phyloP scores from a whole-genome alignment of 23 tunicate species.

The Halocynthia roretzi region DNA sequence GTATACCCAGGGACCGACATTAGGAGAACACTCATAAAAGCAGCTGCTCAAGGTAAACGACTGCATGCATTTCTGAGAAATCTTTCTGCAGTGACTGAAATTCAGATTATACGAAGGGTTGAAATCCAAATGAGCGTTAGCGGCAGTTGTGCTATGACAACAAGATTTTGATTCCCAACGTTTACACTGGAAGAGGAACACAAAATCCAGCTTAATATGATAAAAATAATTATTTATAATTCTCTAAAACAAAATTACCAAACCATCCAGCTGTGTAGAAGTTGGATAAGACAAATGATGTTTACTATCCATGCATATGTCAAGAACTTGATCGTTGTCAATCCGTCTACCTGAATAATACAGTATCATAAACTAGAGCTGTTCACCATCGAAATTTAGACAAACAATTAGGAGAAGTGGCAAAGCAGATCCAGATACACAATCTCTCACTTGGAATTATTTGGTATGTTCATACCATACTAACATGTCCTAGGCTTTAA shows the following conservation, averaged over 20 bases:
- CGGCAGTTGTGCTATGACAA: constrained; percentile 43
- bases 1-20: constrained; percentile 66
- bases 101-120: constrained; percentile 43
- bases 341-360: too few relatives aligned
- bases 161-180: constrained; percentile 44
- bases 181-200: constrained; percentile 35
- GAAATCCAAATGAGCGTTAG: constrained; percentile 2
- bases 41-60: constrained; percentile 42
- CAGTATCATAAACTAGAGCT: too few relatives aligned
- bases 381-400: too few relatives aligned
- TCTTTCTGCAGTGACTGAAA: constrained; percentile 46
- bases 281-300: constrained; percentile 27
- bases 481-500: too few relatives aligned
- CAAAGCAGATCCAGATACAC: too few relatives aligned
- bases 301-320: constrained; percentile 50
- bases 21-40: constrained; percentile 88
- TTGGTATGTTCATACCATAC: too few relatives aligned
- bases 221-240: too few relatives aligned
- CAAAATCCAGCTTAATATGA: background rate
- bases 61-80: constrained; percentile 47
- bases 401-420: too few relatives aligned
- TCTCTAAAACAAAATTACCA: background rate
- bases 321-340: background rate
- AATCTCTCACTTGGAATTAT: too few relatives aligned
- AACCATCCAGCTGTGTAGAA: background rate